These are phyloP conservation scores for Tipula lateralis DNA, from an alignment of 2,888 invertebrate genomes.

Conservation along the genomic window DNA sequence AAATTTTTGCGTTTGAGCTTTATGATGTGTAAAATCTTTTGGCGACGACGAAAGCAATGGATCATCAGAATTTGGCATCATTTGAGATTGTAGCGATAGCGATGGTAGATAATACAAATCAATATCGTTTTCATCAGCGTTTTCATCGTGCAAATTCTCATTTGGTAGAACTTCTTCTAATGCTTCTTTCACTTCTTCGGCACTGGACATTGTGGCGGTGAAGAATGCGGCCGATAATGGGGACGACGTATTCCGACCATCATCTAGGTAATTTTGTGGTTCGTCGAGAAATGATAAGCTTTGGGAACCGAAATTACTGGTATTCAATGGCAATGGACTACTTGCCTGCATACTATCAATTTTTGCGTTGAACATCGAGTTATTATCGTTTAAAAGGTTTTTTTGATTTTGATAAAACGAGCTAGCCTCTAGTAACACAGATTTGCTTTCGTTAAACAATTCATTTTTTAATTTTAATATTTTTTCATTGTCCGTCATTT, in stretches of 20 bases:
- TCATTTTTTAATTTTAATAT: constrained; percentile 46
- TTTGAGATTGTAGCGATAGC: constrained; percentile 66
- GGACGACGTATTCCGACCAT: constrained; percentile 69
- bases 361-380: constrained; percentile 41
- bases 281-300: constrained; percentile 49
- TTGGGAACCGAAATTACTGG: constrained; percentile 46
- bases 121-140: constrained; percentile 49
- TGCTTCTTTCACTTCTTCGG: constrained; percentile 82
- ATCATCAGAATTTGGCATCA: constrained; percentile 85
- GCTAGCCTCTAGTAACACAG: constrained; percentile 38
- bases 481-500: constrained; percentile 45
- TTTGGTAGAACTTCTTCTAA: constrained; percentile 78
- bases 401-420: constrained; percentile 32
- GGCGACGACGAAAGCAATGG: constrained; percentile 78
- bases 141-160: constrained; percentile 59
- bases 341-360: constrained; percentile 44
- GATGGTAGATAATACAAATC: constrained; percentile 49
- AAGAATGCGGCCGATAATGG: constrained; percentile 79
- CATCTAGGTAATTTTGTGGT: constrained; percentile 52
- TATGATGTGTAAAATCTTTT: constrained; percentile 60
- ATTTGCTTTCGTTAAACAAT: constrained; percentile 38
- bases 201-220: constrained; percentile 78
- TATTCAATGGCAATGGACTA: background rate
- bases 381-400: constrained; percentile 36
- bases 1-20: constrained; percentile 33